A percentile compares a stretch with the other conserved stretches of the same genome.
phyloP scores from a whole-genome alignment of 2,888 invertebrate species.

The Aelia acuminata region DNA sequence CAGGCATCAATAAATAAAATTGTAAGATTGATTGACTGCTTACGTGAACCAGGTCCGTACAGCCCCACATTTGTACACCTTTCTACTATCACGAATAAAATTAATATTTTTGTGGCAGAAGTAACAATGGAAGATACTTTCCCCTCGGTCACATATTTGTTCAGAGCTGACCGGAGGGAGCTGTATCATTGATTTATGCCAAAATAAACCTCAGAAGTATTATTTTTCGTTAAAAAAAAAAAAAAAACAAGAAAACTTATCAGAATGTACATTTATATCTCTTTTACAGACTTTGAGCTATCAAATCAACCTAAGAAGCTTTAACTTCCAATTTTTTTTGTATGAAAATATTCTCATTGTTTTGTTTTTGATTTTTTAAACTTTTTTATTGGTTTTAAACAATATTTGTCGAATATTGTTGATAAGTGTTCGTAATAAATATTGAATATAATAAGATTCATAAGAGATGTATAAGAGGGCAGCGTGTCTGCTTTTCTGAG shows the following conservation, averaged over 20 bases:
- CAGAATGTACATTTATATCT: neutral
- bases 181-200: neutral
- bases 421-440: neutral
- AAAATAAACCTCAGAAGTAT: neutral
- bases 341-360: neutral
- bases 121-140: slow-evolving; percentile 12
- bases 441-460: neutral
- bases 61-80: slow-evolving; percentile 29
- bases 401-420: neutral
- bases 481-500: neutral
- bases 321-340: neutral
- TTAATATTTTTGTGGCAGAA: neutral
- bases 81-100: neutral
- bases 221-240: neutral
- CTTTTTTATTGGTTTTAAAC: neutral
- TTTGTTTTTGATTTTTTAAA: neutral
- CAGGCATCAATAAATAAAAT: neutral
- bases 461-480: neutral
- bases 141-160: slow-evolving; percentile 17
- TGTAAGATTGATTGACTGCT: neutral
- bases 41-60: slow-evolving; percentile 21
- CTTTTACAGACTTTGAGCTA: neutral
- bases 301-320: neutral
- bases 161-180: slow-evolving; percentile 43
- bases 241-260: too few relatives aligned